Base-by-base conservation (phyloP, 2,797 vertebrate genomes). In the Podarcis lilfordi region DNA sequence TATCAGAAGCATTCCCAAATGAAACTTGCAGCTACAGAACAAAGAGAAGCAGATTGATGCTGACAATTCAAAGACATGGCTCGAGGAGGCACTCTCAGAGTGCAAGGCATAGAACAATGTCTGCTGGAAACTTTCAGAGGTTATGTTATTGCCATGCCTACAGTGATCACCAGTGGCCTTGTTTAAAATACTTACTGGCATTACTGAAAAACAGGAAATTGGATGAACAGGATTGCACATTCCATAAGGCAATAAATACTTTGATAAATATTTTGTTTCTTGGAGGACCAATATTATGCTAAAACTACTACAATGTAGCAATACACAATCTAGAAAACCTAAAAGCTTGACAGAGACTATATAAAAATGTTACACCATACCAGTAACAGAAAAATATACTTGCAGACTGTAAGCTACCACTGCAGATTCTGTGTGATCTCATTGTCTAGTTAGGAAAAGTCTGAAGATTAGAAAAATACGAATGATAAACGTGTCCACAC, bases 381-480 rank as follows among this genome's bases (percentile, higher is more conserved):
- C 29, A 4, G 25, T 40, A 69, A 69, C 5, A 3, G 37, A 10
- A 19, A 72, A 37, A 37, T 11, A 3, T 40, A 32, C 9, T 59
- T 72, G 37, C 32, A 27, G 29, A 37, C 19, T 13, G n/a, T 40
- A 11, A 59, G 13, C 64, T 13, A 37, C 19, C 77, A 88, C 29
- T 21, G 61, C 13, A 84, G 64, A 68, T 86, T 86, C 77, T 59
- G 86, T n/a, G 43, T 88, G n/a, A n/a, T 84, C 23, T 88, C 29
- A 5, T 71, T 69, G 86, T 68, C 86, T 74, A 84, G 61, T 66
- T 84, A 82, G 77, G 82, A 71, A 50, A 87, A 17, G 81, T 64
- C 25, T 29, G 66, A 0, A 84, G 10, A 86, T 17, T 69, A 19
- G 50, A 43, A 89, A 64, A n/a, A 75, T 10, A 11, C 21, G 21